phyloP scores from a whole-genome alignment of 2,797 vertebrate species.

The Pantherophis vulpinus region DNA sequence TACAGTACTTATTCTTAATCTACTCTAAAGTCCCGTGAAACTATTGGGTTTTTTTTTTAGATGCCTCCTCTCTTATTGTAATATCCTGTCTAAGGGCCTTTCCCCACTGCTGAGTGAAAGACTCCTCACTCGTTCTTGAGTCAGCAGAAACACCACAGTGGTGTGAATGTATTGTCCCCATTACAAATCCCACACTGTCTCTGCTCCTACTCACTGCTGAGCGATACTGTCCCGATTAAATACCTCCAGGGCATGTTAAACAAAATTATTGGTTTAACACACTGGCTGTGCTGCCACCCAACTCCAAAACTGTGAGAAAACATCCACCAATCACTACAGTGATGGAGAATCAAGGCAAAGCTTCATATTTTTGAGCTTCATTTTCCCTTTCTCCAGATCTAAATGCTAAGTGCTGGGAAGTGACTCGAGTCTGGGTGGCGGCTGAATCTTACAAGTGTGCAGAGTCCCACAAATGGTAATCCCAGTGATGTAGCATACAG shows the following conservation, averaged over 20 bases:
- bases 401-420: not conserved
- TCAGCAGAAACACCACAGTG: not conserved
- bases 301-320: not conserved
- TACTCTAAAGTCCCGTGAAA: not conserved
- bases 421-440: not conserved
- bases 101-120: not conserved
- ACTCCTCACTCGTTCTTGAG: not conserved
- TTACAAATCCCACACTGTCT: not conserved
- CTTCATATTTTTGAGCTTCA: not conserved
- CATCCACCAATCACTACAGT: not conserved
- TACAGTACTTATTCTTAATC: not conserved
- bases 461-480: not conserved
- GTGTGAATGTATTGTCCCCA: not conserved
- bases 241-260: not conserved
- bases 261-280: not conserved
- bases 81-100: not conserved
- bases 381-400: not conserved
- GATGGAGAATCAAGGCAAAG: not conserved
- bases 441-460: not conserved
- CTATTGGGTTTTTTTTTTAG: not conserved
- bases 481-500: not conserved
- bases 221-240: not conserved
- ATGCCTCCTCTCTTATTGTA: not conserved
- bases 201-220: not conserved
- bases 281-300: not conserved